Evolutionary conservation across 2,888 invertebrate genomes (phyloP), one percentile per base, ranked within the genome.

Genomic region (Malthinus flaveolus): DNA sequence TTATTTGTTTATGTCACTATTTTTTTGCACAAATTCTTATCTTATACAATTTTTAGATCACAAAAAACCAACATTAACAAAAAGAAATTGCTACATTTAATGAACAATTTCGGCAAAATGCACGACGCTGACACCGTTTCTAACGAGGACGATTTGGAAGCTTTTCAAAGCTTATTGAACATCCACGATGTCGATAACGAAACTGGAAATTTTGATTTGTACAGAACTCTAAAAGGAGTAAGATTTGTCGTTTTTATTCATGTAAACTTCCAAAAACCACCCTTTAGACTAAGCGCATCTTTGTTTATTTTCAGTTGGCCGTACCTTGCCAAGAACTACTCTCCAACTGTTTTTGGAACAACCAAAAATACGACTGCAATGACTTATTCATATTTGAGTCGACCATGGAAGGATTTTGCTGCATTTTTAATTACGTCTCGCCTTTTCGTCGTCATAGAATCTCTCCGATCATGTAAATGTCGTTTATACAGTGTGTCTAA

Each of bases 321-420:
- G 82, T 82, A 1, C 71, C 73, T 15, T 85, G 85, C 64, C 78
- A 80, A 49, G 80, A 82, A 51, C 57, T 83, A 5, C 65, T 85
- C 15, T 62, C 80, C 33, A 72, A 79, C 42, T 85, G 85, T 63
- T 70, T 75, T 6, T 85, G 85, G 84, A 79, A 81, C 49, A 80
- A 80, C 1, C 68, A 72, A 33, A 66, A 75, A 0, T 77, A 68
- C 39, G 70, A 79, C 8, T 85, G 85, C 59, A 68, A 75, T 0
- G 77, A 83, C 1, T 68, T 85, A 5, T 85, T 85, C 61, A 79
- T 80, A 50, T 78, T 82, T 53, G 79, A 84, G n/a, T 77, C 82
- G n/a, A 85, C 85, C 1, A 80, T 80, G 73, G 83, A 83, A 49
- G 85, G 85, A 1, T 83, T 79, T 66, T 85, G 85, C 66, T 85